Conservation (phyloP, 2,113 vertebrate species). For the Chloroceryle aenea region DNA sequence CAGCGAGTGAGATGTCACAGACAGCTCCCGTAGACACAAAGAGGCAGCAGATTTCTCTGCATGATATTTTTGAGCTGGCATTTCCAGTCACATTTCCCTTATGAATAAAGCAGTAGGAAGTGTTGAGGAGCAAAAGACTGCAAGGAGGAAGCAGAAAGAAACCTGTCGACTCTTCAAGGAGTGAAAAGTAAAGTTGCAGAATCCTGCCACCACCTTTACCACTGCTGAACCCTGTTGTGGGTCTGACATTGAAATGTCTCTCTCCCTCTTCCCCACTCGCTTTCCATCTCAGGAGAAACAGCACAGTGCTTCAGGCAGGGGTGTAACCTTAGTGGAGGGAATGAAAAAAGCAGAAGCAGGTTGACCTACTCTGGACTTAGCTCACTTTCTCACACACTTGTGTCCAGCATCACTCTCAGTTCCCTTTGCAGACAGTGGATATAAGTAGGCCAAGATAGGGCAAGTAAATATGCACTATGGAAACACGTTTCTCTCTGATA, state of each 20-base stretch:
- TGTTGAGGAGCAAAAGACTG: slow-evolving; percentile 10
- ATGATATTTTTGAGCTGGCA: slow-evolving; percentile 52
- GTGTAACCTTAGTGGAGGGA: neutral
- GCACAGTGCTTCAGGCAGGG: neutral
- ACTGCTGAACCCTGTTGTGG: neutral
- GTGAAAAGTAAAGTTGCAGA: neutral
- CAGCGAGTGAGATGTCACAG: slow-evolving; percentile 43
- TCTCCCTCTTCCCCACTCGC: neutral
- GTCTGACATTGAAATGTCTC: neutral
- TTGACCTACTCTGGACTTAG: neutral
- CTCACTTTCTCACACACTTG: neutral
- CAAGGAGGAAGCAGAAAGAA: slow-evolving; percentile 18
- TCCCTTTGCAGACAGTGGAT: neutral
- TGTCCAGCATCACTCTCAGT: neutral
- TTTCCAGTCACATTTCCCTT: slow-evolving; percentile 30
- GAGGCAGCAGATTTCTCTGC: slow-evolving; percentile 47
- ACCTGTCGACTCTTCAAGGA: neutral
- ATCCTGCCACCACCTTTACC: neutral
- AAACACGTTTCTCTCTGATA: neutral
- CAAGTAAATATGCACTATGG: neutral
- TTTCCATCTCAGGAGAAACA: neutral
- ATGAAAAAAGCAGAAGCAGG: neutral
- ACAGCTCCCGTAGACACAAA: slow-evolving; percentile 40
- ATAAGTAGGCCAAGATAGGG: neutral
- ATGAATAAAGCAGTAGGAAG: slow-evolving; percentile 7